Conservation (phyloP, 2,888 invertebrate species). For the Carabus problematicus region DNA sequence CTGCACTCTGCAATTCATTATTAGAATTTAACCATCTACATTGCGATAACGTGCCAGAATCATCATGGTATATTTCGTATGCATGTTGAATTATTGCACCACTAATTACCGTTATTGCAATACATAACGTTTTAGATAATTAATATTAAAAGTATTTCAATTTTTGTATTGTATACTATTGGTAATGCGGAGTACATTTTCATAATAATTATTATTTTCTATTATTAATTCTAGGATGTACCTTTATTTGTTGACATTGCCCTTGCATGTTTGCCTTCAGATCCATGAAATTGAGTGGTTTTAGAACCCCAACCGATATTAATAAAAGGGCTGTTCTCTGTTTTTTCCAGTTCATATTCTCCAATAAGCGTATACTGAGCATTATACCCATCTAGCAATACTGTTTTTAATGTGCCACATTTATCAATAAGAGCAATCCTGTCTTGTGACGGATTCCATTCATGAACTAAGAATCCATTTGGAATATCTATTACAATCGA, state of each 20-base stretch:
- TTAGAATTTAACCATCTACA: too few relatives aligned
- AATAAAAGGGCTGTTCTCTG: slow-evolving; percentile 64
- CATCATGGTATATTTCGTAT: too few relatives aligned
- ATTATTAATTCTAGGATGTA: slow-evolving; percentile 1
- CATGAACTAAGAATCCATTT: slow-evolving; percentile 19
- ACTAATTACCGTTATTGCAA: too few relatives aligned
- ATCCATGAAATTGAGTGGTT: slow-evolving; percentile 95
- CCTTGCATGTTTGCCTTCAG: slow-evolving; percentile 80
- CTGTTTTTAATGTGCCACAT: slow-evolving; percentile 16
- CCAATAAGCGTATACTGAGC: slow-evolving; percentile 13
- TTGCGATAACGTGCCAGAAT: not conserved
- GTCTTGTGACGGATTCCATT: slow-evolving; percentile 35
- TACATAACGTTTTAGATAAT: too few relatives aligned
- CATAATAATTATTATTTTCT: not conserved
- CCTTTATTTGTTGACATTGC: slow-evolving; percentile 56
- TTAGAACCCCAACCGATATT: slow-evolving; percentile 96
- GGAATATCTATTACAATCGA: slow-evolving; percentile 12
- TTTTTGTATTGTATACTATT: not conserved
- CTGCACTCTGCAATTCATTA: too few relatives aligned
- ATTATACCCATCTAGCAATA: slow-evolving; percentile 18
- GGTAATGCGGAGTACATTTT: not conserved
- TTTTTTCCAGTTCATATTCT: slow-evolving; percentile 9
- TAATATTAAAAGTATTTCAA: not conserved
- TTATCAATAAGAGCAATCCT: slow-evolving; percentile 27
- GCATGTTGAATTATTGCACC: too few relatives aligned